Evolutionary conservation across 2,888 invertebrate genomes (phyloP), one percentile per base, ranked within the genome.

Genomic region (Oligia fasciuncula): DNA sequence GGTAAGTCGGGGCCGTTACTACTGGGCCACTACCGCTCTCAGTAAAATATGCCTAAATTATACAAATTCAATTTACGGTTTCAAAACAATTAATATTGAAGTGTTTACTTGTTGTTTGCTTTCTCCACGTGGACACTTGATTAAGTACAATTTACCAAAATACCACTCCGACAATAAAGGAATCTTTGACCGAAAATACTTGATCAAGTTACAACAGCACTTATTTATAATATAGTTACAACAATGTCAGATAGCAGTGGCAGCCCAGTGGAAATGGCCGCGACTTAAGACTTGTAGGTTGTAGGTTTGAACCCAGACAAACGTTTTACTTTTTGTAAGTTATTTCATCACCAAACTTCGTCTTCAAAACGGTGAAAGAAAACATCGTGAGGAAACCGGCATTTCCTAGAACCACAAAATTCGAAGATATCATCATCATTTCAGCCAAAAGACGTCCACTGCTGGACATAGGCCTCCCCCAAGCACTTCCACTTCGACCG

Each of bases 141-240:
- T 68, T 43, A 72, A 63, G 14, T 4, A 13, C 63, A 9, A 49
- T 14, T 73, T 17, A 67, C 11, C 3, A 9, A 35, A 77, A 63
- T n/a, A 70, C 70, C 40, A 35, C 51, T 65, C 11, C 13, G 84
- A 79, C 35, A 73, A 6, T 23, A 23, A n/a, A 70, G 60, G 60
- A 49, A 81, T 72, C 51, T 63, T 29, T 23, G 8, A 46, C 40
- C 29, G 54, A 43, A 66, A 66, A 72, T 40, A 73, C 68, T 84
- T 72, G 8, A 65, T 6, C 1, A 66, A 73, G 19, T 49, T 14
- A 54, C 14, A 69, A 70, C 11, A 71, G n/a, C 19, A 40, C 63
- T 84, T 43, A 29, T n/a, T n/a, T n/a, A n/a, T n/a, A n/a, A n/a
- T 46, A 62, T 60, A n/a, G n/a, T 35, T 13, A 17, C 11, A 49